Base-by-base conservation (phyloP, 2,113 vertebrate genomes). In the Brienomyrus longianalis region DNA sequence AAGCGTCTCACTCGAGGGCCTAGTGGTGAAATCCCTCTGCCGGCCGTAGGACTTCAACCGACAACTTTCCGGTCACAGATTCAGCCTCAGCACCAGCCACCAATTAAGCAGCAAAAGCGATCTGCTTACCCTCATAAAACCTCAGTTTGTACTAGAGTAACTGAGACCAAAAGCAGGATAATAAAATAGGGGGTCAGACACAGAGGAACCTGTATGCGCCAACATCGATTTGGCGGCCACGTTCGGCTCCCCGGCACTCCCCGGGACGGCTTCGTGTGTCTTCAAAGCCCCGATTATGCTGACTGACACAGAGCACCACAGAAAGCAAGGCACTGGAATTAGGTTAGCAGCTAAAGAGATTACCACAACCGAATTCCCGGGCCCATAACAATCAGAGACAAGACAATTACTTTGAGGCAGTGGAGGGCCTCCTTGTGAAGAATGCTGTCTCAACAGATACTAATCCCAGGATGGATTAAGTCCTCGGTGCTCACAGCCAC, bases 291-390 rank as follows among this genome's bases (percentile, higher is more conserved):
- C 17, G 86, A 88, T 59, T 88, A 88, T 88, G 54, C 54, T 88
- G 86, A 88, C 86, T 59, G 86, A 62, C 86, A 48, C 85, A 86
- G 31, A 52, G 83, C 83, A 86, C 85, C 43, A 52, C 23, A 54
- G 31, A 59, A 88, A 88, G 59, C 86, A 88, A 88, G 51, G 52
- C 19, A 3, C 86, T 43, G 86, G 21, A 59, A 88, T 88, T 59
- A 88, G 51, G 86, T 88, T 88, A 88, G 35, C 51, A 54, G 86
- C 86, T 59, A 59, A 88, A 45, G 86, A 88, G 86, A 88, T 62
- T 88, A 59, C 50, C 45, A 59, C 54, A 59, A 88, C 31, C 10
- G 86, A 88, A 62, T 88, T 59, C 52, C 54, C 54, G 43, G 31
- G 35, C 31, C 86, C 47, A 43, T 39, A 88, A 62, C 86, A 43